Conservation (phyloP, 2,113 vertebrate species). For the Cranoglanis bouderius region DNA sequence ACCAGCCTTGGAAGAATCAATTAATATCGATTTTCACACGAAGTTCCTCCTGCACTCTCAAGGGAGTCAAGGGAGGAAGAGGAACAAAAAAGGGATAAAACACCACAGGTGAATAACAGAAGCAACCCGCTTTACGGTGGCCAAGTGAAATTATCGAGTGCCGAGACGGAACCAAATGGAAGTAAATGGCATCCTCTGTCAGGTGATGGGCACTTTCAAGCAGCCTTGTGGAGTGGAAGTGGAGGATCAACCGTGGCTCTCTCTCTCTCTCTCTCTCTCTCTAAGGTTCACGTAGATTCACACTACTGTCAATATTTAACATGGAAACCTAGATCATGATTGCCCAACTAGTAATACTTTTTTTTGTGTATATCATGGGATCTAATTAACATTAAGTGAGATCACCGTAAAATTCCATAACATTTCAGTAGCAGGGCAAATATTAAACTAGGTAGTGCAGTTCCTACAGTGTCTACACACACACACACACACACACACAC, state of each 20-base stretch:
- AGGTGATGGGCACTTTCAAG: conserved; percentile 41
- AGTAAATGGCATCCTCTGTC: conserved; percentile 45
- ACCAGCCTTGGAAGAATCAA: conserved; percentile 72
- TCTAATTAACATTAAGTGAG: too few species aligned
- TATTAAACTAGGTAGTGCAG: neutral
- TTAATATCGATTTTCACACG: conserved; percentile 73
- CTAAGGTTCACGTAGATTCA: neutral
- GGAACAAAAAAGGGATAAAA: conserved; percentile 75
- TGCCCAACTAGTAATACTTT: too few species aligned
- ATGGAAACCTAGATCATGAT: too few species aligned
- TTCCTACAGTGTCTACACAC: too few species aligned
- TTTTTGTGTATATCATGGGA: too few species aligned
- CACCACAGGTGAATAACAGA: conserved; percentile 68
- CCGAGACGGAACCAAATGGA: conserved; percentile 45
- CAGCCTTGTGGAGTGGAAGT: conserved; percentile 17
- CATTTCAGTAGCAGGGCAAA: neutral
- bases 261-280: too few species aligned
- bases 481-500: too few species aligned
- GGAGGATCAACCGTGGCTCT: neutral
- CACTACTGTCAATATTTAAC: neutral
- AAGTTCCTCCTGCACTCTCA: conserved; percentile 65
- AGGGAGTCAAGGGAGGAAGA: conserved; percentile 65
- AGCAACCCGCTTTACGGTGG: conserved; percentile 62
- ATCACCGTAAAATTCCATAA: neutral
- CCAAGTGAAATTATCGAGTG: conserved; percentile 58